Percentiles rank a stretch among this genome's conserved stretches.
Evolutionary conservation across 2,113 vertebrate genomes (phyloP).

Genomic region (Cyphomyrus discorhynchus): DNA sequence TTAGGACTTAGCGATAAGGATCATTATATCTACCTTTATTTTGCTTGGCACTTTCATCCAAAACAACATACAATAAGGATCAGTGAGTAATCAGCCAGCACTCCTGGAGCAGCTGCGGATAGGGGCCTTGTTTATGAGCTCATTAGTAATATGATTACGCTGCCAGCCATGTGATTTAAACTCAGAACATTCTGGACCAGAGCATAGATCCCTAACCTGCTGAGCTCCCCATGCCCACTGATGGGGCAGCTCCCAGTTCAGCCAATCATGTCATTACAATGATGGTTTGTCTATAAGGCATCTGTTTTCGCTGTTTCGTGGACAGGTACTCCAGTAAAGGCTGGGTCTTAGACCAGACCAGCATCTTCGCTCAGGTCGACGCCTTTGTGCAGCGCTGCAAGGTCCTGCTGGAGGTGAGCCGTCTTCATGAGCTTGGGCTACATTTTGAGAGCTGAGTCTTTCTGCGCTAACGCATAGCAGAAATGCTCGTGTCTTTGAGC

Average conservation of each 20-base stretch:
- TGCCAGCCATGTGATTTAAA: not conserved
- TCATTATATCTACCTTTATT: not conserved
- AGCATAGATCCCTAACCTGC: not conserved
- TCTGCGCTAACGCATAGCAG: not conserved
- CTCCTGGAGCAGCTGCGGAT: not conserved
- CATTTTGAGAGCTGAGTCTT: not conserved
- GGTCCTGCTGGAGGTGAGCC: constrained; percentile 72
- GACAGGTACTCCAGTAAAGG: constrained; percentile 59
- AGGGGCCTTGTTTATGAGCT: not conserved
- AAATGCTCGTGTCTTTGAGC: not conserved
- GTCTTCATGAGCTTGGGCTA: not conserved
- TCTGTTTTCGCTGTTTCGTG: constrained; percentile 13
- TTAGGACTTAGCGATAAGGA: not conserved
- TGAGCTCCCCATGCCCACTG: not conserved
- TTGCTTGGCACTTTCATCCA: not conserved
- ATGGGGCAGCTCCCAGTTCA: not conserved
- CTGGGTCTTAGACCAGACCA: constrained; percentile 68
- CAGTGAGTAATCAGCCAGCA: not conserved
- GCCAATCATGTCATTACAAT: not conserved
- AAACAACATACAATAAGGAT: not conserved
- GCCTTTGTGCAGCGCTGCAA: constrained; percentile 73
- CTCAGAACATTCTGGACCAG: not conserved
- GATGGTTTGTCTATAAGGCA: not conserved
- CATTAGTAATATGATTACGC: not conserved
- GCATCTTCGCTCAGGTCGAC: constrained; percentile 71